Conservation (phyloP, 1,140 invertebrate genomes). For the Neodiprion lecontei region DNA sequence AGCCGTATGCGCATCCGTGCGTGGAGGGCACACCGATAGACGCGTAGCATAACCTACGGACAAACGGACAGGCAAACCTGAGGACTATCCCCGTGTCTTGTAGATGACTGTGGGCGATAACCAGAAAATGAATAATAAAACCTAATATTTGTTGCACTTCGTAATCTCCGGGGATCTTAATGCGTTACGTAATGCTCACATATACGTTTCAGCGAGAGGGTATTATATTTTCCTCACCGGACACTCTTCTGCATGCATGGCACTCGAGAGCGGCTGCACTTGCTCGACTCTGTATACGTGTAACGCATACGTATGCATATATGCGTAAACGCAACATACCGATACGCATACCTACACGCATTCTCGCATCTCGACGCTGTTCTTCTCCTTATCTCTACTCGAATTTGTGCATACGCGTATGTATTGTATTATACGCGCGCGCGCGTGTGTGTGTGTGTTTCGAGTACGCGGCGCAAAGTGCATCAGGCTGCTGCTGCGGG, state of each 20-base stretch:
- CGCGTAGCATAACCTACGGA: not conserved
- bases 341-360: not conserved
- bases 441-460: too few relatives aligned
- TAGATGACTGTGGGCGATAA: slow-evolving; percentile 41
- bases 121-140: slow-evolving; percentile 44
- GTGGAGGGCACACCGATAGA: too few relatives aligned
- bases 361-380: not conserved
- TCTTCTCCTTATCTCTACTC: too few relatives aligned
- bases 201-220: slow-evolving; percentile 31
- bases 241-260: too few relatives aligned
- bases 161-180: slow-evolving; percentile 44
- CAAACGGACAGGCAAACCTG: not conserved
- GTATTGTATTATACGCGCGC: too few relatives aligned
- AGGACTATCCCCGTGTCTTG: slow-evolving; percentile 4
- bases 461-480: too few relatives aligned
- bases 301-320: not conserved
- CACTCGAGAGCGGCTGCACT: not conserved
- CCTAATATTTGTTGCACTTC: slow-evolving; percentile 47
- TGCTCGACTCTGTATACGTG: not conserved
- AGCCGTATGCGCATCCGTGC: too few relatives aligned
- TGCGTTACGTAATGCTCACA: slow-evolving; percentile 45
- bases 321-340: not conserved
- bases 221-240: not conserved
- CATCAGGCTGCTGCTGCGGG: too few relatives aligned
- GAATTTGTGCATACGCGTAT: too few relatives aligned